Base-by-base conservation (phyloP, 2,797 vertebrate genomes). In the Premnoplex brunnescens region DNA sequence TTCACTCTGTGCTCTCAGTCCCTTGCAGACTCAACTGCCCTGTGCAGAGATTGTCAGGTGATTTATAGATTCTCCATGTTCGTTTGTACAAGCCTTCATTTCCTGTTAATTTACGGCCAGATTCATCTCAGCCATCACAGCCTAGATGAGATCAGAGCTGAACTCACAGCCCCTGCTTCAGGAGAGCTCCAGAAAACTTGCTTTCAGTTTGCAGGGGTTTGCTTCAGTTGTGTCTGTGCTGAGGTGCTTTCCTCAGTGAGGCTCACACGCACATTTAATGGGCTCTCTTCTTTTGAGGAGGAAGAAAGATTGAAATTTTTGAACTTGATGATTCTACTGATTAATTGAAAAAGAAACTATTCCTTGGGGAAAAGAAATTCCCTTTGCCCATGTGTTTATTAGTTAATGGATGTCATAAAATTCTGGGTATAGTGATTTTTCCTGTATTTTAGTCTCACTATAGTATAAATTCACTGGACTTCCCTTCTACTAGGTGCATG, bases 31-130 rank as follows among this genome's bases (percentile, higher is more conserved):
- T 88, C 76, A 34, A 52, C 80, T 93, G 88, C 88, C 71, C 77
- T 84, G 85, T 1, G 2, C 79, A 52, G 91, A 75, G 71, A 85
- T 83, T 81, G 86, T 87, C 88, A 85, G 76, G 91, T 93, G 92
- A 90, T 93, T 95, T 95, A 91, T 91, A 75, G 92, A 83, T 85
- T 88, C 74, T 83, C 72, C 34, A 22, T 0, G 9, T 95, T 95
- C 59, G 24, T 91, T 96, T 92, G 88, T 91, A 93, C 46, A 88
- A 88, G 56, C 44, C 22, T 95, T 95, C 91, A 91, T 93, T 96
- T 95, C 95, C 93, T 96, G 89, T 88, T 87, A 89, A 96, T 93
- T 93, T 95, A 92, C 27, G 6, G 91, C 83, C 93, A 95, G 85
- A 74, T 96, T 88, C 66, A 81, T 83, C 91, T 74, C 54, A 7